Conservation (phyloP, 2,888 invertebrate genomes). For the Orthonevra nobilis region DNA sequence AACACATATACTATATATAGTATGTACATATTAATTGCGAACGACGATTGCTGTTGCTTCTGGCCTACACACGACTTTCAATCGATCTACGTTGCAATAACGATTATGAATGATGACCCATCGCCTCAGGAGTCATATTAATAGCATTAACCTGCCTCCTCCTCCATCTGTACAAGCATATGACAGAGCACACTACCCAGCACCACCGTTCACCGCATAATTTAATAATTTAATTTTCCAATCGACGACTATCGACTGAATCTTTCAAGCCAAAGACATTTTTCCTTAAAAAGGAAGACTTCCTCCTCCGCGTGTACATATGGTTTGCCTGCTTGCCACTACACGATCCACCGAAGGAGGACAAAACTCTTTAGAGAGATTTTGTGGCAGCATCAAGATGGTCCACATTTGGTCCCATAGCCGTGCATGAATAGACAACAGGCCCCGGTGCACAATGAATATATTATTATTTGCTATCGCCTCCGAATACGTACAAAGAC, state of each 20-base stretch:
- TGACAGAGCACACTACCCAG: slow-evolving; percentile 14
- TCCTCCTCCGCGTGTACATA: too few relatives aligned
- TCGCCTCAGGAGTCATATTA: slow-evolving; percentile 41
- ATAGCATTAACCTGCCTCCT: slow-evolving; percentile 16
- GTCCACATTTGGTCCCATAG: slow-evolving; percentile 62
- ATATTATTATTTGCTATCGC: slow-evolving; percentile 57
- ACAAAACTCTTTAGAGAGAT: slow-evolving; percentile 37
- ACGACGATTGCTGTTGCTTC: slow-evolving; percentile 34
- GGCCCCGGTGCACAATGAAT: slow-evolving; percentile 59
- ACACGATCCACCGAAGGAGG: slow-evolving; percentile 14
- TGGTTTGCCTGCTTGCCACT: too few relatives aligned
- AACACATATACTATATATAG: too few relatives aligned
- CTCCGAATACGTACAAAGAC: slow-evolving; percentile 8
- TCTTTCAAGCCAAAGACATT: slow-evolving; percentile 35
- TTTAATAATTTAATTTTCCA: slow-evolving; percentile 63
- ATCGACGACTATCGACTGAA: slow-evolving; percentile 53
- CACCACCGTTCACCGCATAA: slow-evolving; percentile 30
- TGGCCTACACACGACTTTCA: slow-evolving; percentile 47
- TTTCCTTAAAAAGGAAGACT: slow-evolving; percentile 18
- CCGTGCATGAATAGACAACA: not conserved
- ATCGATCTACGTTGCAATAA: slow-evolving; percentile 7
- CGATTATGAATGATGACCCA: slow-evolving; percentile 34
- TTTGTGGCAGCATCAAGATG: slow-evolving; percentile 58
- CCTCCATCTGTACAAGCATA: slow-evolving; percentile 7
- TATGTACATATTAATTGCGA: slow-evolving; percentile 38